These are phyloP conservation scores for Elephantulus edwardii DNA, from an alignment of 2,113 vertebrate species.

Conservation along the genomic window DNA sequence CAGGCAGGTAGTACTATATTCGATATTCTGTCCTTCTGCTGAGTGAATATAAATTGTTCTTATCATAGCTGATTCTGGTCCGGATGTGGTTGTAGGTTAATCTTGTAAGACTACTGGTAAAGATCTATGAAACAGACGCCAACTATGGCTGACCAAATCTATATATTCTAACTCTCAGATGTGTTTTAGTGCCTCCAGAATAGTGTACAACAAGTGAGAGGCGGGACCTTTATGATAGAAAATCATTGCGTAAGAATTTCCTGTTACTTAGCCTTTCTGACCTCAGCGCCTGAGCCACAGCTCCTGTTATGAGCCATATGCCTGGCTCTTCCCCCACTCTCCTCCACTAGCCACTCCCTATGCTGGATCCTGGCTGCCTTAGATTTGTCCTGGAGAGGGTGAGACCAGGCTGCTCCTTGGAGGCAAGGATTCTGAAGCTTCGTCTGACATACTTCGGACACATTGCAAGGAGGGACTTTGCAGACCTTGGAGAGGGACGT, in stretches of 20 bases:
- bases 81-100: background rate
- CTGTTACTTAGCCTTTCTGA: slow-evolving; percentile 58
- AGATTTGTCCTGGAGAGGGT: no score
- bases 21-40: background rate
- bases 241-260: slow-evolving; percentile 58
- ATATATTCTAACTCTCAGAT: slow-evolving; percentile 24
- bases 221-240: slow-evolving; percentile 37
- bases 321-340: background rate
- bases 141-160: slow-evolving; percentile 7
- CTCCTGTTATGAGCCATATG: slow-evolving; percentile 33
- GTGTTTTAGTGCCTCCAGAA: slow-evolving; percentile 14
- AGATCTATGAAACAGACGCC: background rate
- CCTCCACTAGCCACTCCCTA: background rate
- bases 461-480: no score
- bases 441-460: no score
- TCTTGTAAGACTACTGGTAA: background rate
- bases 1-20: background rate
- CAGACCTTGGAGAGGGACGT: no score
- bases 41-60: slow-evolving; percentile 19
- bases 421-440: no score
- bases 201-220: slow-evolving; percentile 25
- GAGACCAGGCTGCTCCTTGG: no score
- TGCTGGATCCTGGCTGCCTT: background rate
- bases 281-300: slow-evolving; percentile 47
- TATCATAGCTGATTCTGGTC: slow-evolving; percentile 21